These are phyloP conservation scores for Pachymerium ferrugineum DNA, from an alignment of 2,888 invertebrate genomes.

Conservation along the genomic window DNA sequence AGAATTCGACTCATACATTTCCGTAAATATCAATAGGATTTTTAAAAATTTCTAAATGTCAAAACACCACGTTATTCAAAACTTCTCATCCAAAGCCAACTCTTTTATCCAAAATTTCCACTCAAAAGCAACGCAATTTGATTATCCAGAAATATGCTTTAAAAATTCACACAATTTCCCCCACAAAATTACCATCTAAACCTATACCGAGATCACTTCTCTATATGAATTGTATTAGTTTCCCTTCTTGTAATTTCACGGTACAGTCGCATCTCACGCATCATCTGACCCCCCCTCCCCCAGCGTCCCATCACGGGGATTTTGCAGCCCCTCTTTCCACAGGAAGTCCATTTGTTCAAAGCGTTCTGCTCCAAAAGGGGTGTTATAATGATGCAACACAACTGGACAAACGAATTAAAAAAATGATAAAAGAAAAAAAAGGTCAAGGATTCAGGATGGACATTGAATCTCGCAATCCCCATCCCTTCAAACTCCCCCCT, in stretches of 20 bases:
- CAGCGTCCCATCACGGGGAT: neutral
- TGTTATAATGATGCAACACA: neutral
- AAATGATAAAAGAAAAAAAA: neutral
- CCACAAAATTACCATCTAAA: neutral
- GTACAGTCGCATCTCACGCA: conserved; percentile 10
- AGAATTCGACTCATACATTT: too few species aligned
- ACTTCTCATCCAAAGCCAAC: neutral
- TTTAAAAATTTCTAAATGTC: too few species aligned
- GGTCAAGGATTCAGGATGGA: conserved; percentile 24
- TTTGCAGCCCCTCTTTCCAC: neutral
- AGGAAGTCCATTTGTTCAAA: conserved; percentile 2
- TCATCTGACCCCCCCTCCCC: neutral
- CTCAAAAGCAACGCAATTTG: too few species aligned
- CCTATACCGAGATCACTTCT: neutral
- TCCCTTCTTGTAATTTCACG: conserved; percentile 24
- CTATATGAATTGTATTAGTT: neutral
- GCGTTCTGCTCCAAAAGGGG: neutral
- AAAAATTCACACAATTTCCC: neutral
- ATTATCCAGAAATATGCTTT: neutral
- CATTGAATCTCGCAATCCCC: neutral
- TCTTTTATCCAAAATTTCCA: neutral
- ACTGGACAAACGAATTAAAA: neutral
- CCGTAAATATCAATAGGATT: too few species aligned
- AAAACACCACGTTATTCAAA: too few species aligned
- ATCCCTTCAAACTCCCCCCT: neutral